Conservation (phyloP, 2,797 vertebrate species). For the Falco naumanni region DNA sequence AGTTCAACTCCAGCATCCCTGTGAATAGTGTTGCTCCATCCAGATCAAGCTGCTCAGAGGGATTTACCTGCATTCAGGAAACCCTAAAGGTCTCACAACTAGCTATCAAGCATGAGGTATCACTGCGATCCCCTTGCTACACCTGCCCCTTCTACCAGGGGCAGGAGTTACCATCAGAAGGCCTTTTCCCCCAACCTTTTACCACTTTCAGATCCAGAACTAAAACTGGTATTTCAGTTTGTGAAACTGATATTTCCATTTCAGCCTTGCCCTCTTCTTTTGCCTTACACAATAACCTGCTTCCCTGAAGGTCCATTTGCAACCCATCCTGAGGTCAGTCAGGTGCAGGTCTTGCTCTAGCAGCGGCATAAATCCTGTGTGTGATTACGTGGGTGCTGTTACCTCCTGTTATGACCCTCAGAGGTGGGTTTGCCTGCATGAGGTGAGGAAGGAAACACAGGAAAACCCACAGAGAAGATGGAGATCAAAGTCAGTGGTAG, state of each 20-base stretch:
- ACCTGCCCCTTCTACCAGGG: fast-evolving
- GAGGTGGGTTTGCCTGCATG: background rate
- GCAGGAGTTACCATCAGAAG: background rate
- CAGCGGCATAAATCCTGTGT: background rate
- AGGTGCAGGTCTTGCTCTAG: background rate
- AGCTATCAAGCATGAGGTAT: background rate
- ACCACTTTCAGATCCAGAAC: background rate
- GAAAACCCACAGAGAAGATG: background rate
- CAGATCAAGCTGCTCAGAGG: background rate
- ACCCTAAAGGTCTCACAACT: background rate
- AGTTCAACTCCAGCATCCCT: background rate
- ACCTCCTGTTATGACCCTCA: background rate
- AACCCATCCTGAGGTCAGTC: background rate
- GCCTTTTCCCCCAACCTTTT: background rate
- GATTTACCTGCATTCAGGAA: background rate
- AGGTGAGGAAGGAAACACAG: background rate
- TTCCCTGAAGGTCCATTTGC: background rate
- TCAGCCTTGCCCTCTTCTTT: background rate
- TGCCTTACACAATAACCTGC: background rate
- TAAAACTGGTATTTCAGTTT: background rate
- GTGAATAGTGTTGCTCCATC: background rate
- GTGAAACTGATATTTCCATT: background rate
- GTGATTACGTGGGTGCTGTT: background rate
- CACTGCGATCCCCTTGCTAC: background rate
- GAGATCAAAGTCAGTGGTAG: background rate